Percentiles rank a stretch among this genome's conserved stretches.
Conservation (phyloP, 1,140 invertebrate species). For the Cydia amplana region DNA sequence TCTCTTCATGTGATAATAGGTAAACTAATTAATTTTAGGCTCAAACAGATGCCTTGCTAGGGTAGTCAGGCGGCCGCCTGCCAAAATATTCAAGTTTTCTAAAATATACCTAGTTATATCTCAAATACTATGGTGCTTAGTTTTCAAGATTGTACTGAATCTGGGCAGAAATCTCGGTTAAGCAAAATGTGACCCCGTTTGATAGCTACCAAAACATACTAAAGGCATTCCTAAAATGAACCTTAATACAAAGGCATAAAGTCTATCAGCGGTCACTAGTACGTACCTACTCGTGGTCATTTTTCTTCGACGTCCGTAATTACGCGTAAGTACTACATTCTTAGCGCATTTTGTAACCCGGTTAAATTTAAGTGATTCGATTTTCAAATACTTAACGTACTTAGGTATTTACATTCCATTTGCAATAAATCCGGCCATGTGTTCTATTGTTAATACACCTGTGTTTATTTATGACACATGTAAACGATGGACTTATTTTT, state of each 20-base stretch:
- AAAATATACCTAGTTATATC: conserved; percentile 31
- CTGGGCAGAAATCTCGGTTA: not conserved
- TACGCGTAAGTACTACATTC: too few species aligned
- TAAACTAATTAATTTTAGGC: conserved; percentile 16
- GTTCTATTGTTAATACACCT: not conserved
- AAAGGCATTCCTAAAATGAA: not conserved
- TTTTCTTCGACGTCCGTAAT: not conserved
- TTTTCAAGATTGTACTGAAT: not conserved
- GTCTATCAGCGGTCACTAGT: not conserved
- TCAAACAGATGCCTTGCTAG: conserved; percentile 36
- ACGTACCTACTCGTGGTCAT: too few species aligned
- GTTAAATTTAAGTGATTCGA: not conserved
- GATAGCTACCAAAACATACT: not conserved
- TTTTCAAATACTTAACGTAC: not conserved
- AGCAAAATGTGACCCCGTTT: not conserved
- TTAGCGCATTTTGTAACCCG: not conserved
- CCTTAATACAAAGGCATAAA: not conserved
- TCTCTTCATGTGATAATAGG: conserved; percentile 33
- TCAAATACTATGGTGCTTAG: conserved; percentile 35
- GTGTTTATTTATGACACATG: not conserved
- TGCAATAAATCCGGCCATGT: not conserved
- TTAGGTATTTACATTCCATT: not conserved
- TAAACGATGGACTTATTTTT: not conserved
- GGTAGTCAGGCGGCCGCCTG: conserved; percentile 33
- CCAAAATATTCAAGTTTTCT: conserved; percentile 34